A percentile compares a stretch with the other conserved stretches of the same genome.
Conservation (phyloP, 2,797 vertebrate genomes). For the Sebastes nivosus region DNA sequence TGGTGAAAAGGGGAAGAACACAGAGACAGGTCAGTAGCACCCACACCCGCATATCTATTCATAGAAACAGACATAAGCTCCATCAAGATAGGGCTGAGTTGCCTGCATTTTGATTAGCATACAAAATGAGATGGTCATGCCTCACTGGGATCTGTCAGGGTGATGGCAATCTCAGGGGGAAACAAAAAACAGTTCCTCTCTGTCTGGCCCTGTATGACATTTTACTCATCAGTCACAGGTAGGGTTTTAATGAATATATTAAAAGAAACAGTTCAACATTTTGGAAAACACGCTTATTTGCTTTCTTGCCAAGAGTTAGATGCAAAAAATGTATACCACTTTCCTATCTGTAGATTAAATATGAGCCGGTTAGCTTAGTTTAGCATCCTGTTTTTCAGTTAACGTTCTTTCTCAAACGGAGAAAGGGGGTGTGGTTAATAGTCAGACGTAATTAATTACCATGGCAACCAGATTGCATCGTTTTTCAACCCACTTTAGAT, state of each 20-base stretch:
- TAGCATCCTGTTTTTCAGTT: neutral
- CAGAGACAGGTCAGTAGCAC: conserved; percentile 42
- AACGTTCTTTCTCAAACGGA: too few relatives aligned
- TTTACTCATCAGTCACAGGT: neutral
- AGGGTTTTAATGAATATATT: neutral
- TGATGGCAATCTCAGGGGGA: conserved; percentile 42
- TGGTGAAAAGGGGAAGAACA: conserved; percentile 33
- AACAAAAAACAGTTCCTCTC: conserved; percentile 19
- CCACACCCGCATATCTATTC: conserved; percentile 50
- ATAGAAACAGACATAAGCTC: conserved; percentile 47
- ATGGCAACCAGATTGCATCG: too few relatives aligned
- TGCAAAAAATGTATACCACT: neutral
- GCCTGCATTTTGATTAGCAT: conserved; percentile 56
- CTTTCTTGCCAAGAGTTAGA: neutral
- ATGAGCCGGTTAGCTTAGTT: neutral
- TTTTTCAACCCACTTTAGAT: too few relatives aligned
- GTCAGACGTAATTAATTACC: too few relatives aligned
- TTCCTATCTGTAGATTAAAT: neutral
- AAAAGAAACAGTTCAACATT: neutral
- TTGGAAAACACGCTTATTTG: neutral
- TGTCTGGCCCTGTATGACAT: neutral
- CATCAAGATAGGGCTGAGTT: conserved; percentile 49
- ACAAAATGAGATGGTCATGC: conserved; percentile 47
- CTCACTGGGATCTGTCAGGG: conserved; percentile 37
- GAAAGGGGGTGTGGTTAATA: too few relatives aligned